phyloP scores from a whole-genome alignment of 2,113 vertebrate species.

The Candoia aspera region DNA sequence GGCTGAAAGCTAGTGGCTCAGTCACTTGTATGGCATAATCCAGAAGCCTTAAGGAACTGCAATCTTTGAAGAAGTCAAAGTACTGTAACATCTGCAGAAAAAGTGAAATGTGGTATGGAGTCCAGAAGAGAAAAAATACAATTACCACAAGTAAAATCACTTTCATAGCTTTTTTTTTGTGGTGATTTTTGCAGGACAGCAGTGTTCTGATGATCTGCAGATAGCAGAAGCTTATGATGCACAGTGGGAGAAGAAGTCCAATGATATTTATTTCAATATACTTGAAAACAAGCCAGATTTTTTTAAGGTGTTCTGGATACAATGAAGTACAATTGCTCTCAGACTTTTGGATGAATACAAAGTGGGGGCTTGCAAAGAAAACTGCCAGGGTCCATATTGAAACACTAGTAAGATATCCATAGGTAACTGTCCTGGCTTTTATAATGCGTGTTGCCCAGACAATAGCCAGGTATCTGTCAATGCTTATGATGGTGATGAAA shows the following conservation, averaged over 20 bases:
- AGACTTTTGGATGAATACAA: conserved; percentile 67
- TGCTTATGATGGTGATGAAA: conserved; percentile 88
- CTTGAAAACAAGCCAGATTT: conserved; percentile 78
- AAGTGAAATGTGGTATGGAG: conserved; percentile 83
- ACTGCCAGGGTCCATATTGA: conserved; percentile 78
- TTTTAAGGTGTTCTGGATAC: conserved; percentile 59
- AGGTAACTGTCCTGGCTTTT: conserved; percentile 71
- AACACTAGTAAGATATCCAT: conserved; percentile 70
- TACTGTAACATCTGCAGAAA: conserved; percentile 81
- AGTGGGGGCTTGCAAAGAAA: conserved; percentile 83
- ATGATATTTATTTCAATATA: conserved; percentile 78
- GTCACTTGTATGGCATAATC: conserved; percentile 67
- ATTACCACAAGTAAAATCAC: conserved; percentile 82
- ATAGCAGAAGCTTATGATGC: conserved; percentile 85
- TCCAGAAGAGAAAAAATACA: conserved; percentile 88
- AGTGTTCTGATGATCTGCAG: conserved; percentile 82
- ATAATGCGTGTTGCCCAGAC: conserved; percentile 82
- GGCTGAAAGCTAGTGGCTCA: conserved; percentile 81
- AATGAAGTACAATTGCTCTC: conserved; percentile 51
- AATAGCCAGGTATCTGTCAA: conserved; percentile 88
- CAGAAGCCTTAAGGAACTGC: conserved; percentile 47
- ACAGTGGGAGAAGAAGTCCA: conserved; percentile 80
- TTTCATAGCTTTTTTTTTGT: conserved; percentile 81
- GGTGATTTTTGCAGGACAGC: conserved; percentile 80
- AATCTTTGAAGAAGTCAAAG: conserved; percentile 63